Conservation (phyloP, 2,888 invertebrate genomes). For the Brachyopa scutellaris region DNA sequence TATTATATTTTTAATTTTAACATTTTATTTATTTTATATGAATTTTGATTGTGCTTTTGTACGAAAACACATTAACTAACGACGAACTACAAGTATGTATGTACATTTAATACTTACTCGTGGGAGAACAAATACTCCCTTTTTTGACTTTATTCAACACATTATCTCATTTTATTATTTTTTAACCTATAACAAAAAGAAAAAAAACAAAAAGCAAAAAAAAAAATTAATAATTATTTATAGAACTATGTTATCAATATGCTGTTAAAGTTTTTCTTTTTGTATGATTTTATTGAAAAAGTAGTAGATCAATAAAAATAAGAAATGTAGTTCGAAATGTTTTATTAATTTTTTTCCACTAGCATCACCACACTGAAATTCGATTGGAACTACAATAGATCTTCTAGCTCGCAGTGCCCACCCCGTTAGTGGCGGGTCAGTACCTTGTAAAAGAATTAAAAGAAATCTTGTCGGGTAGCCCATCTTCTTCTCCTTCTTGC, state of each 20-base stretch:
- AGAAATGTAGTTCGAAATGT: constrained; percentile 42
- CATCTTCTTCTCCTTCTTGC: too few relatives aligned
- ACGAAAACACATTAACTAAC: constrained; percentile 62
- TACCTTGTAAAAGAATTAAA: too few relatives aligned
- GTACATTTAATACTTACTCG: constrained; percentile 21
- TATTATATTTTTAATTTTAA: constrained; percentile 5
- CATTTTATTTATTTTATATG: constrained; percentile 23
- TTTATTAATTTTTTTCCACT: too few relatives aligned
- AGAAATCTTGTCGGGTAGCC: too few relatives aligned
- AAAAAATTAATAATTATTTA: constrained; percentile 40
- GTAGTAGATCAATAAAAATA: constrained; percentile 33
- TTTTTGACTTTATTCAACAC: constrained; percentile 43
- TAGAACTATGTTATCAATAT: constrained; percentile 42
- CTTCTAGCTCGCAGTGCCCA: too few relatives aligned
- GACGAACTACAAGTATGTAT: constrained; percentile 41
- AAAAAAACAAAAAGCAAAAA: constrained; percentile 3
- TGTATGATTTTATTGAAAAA: constrained; percentile 61
- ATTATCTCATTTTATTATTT: constrained; percentile 39
- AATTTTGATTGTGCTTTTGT: constrained; percentile 31
- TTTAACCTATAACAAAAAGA: constrained; percentile 31
- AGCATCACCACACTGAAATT: too few relatives aligned
- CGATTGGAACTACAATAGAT: not conserved
- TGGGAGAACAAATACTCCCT: too few relatives aligned
- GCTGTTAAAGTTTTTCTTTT: constrained; percentile 45
- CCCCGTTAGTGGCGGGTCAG: too few relatives aligned